These are phyloP conservation scores for Synanthedon andrenaeformis DNA, from an alignment of 2,888 invertebrate genomes.

Conservation along the genomic window DNA sequence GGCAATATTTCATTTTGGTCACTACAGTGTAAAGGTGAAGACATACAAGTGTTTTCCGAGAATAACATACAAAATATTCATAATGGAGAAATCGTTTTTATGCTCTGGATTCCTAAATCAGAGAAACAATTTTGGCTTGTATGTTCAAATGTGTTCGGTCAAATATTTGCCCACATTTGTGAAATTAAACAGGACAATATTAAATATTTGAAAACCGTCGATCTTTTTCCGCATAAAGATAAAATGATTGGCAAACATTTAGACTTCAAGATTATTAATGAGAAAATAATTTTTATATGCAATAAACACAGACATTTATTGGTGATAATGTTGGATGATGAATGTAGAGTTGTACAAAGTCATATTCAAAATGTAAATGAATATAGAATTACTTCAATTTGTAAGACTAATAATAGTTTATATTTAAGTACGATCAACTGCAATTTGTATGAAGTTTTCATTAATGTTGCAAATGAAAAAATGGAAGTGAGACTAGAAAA, in stretches of 20 bases:
- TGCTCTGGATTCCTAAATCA: slow-evolving; percentile 31
- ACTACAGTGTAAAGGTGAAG: slow-evolving; percentile 15
- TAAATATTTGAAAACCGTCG: slow-evolving; percentile 11
- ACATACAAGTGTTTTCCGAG: slow-evolving; percentile 14
- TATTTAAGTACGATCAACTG: slow-evolving; percentile 35
- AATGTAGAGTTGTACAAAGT: slow-evolving; percentile 27
- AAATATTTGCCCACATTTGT: slow-evolving; percentile 28
- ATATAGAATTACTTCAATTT: slow-evolving; percentile 34
- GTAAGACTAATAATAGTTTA: slow-evolving; percentile 16
- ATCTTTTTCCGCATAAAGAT: slow-evolving; percentile 41
- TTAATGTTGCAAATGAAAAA: slow-evolving; percentile 10
- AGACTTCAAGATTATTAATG: slow-evolving; percentile 17
- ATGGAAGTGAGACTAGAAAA: slow-evolving; percentile 18
- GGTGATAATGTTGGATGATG: slow-evolving; percentile 25
- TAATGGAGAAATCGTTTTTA: slow-evolving; percentile 24
- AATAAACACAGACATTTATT: slow-evolving; percentile 51
- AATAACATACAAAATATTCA: slow-evolving; percentile 7
- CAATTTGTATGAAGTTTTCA: slow-evolving; percentile 30
- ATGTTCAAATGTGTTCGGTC: slow-evolving; percentile 31
- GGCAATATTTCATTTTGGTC: slow-evolving; percentile 39
- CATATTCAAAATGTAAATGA: slow-evolving; percentile 42
- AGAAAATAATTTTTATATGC: slow-evolving; percentile 31
- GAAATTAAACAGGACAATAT: slow-evolving; percentile 17
- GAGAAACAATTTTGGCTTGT: slow-evolving; percentile 24
- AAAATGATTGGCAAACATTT: slow-evolving; percentile 33